phyloP scores from a whole-genome alignment of 2,797 vertebrate genomes.

The Chrysocyon brachyurus region DNA sequence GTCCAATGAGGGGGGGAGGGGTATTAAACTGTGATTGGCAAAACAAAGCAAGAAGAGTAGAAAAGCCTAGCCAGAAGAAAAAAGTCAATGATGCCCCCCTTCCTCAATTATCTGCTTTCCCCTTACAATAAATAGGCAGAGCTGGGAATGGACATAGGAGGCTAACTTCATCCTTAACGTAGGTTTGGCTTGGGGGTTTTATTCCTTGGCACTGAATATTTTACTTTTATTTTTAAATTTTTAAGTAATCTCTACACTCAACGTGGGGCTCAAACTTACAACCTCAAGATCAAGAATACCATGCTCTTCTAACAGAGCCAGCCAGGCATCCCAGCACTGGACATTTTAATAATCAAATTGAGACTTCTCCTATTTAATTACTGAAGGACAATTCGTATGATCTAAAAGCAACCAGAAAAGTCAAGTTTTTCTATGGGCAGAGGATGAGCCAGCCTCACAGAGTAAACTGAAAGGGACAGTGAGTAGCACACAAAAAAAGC shows the following conservation, averaged over 20 bases:
- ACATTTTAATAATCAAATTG: neutral
- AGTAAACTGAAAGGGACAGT: neutral
- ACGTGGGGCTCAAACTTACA: neutral
- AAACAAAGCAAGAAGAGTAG: neutral
- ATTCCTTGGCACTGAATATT: neutral
- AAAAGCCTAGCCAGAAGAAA: neutral
- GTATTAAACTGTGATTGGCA: neutral
- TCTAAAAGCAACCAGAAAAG: constrained; percentile 46
- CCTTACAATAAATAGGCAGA: neutral
- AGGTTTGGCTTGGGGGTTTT: neutral
- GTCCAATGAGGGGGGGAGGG: neutral
- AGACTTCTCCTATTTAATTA: neutral
- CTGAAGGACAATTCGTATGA: neutral
- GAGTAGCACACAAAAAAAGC: neutral
- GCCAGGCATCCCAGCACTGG: neutral
- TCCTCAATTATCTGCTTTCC: neutral
- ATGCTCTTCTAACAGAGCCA: neutral
- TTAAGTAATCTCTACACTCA: neutral
- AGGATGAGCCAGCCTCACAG: neutral
- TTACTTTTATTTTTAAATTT: neutral
- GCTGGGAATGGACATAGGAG: no score
- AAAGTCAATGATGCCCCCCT: no score
- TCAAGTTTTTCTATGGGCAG: neutral
- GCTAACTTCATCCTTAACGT: neutral
- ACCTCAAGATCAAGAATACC: neutral